Conservation (phyloP, 2,113 vertebrate species). For the Pseudois nayaur region DNA sequence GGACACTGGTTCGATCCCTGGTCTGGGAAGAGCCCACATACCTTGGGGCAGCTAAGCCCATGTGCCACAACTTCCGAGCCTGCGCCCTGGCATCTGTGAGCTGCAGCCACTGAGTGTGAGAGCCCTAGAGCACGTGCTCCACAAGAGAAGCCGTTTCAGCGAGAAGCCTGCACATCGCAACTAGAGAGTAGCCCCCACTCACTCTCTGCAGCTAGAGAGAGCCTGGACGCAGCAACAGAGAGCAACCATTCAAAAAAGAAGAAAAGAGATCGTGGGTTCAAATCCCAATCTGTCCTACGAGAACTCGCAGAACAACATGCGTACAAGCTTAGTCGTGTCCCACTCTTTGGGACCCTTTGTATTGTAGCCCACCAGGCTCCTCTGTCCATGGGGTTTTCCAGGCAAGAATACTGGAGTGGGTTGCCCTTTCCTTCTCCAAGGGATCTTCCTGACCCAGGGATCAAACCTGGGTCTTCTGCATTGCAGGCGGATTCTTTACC, state of each 20-base stretch:
- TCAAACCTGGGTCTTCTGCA: not conserved
- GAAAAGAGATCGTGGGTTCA: not conserved
- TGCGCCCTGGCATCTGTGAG: not conserved
- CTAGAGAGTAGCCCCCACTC: not conserved
- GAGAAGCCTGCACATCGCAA: not conserved
- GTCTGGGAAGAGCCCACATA: not conserved
- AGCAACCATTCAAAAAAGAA: not conserved
- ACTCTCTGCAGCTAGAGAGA: not conserved
- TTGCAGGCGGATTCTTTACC: not conserved
- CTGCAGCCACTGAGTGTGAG: not conserved
- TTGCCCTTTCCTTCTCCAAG: not conserved
- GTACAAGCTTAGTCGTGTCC: fast-evolving
- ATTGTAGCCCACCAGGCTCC: not conserved
- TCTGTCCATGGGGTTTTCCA: not conserved
- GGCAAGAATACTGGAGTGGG: not conserved
- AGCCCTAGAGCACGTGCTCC: not conserved
- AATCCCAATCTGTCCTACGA: not conserved
- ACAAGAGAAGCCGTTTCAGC: not conserved
- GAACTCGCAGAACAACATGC: not conserved
- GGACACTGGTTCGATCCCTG: not conserved
- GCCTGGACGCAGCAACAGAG: not conserved
- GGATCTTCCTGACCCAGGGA: not conserved
- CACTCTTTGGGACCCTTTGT: not conserved
- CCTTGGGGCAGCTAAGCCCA: not conserved
- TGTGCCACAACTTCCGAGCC: fast-evolving